Conservation (phyloP, 1,140 invertebrate species). For the Tribolium madens region DNA sequence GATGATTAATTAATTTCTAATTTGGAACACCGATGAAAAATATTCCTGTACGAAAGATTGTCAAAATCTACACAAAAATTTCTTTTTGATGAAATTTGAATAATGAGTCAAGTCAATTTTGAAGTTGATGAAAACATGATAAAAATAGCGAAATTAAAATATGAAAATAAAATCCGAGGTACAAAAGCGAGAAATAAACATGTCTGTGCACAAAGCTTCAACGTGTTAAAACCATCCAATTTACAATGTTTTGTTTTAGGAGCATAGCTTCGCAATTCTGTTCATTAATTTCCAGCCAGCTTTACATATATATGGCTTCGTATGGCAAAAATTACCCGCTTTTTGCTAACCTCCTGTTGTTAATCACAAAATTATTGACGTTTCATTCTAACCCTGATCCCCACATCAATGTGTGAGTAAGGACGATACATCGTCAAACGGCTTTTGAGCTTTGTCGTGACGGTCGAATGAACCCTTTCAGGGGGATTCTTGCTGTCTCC, state of each 20-base stretch:
- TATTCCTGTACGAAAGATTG: not conserved
- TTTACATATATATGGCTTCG: conserved; percentile 1
- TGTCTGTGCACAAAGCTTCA: too few species aligned
- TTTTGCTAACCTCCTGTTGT: not conserved
- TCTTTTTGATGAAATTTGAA: too few species aligned
- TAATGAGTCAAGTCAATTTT: too few species aligned
- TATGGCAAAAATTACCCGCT: conserved; percentile 2
- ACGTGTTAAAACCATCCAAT: too few species aligned
- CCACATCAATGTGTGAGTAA: not conserved
- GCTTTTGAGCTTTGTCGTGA: conserved; percentile 31
- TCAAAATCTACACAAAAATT: too few species aligned
- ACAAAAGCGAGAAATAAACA: too few species aligned
- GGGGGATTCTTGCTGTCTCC: not conserved
- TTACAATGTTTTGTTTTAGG: too few species aligned
- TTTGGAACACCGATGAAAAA: not conserved
- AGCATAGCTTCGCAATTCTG: too few species aligned
- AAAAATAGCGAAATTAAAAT: too few species aligned
- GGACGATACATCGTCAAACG: conserved; percentile 22
- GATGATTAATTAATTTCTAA: conserved; percentile 28
- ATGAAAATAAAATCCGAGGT: too few species aligned
- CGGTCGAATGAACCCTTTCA: conserved; percentile 26
- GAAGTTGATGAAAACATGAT: too few species aligned
- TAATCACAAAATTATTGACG: conserved; percentile 20
- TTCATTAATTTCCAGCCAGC: conserved; percentile 13
- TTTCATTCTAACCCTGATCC: conserved; percentile 24